Percentiles rank a stretch among this genome's conserved stretches.
These are phyloP conservation scores for Carterocephalus palaemon DNA, from an alignment of 2,888 invertebrate species.

Conservation along the genomic window DNA sequence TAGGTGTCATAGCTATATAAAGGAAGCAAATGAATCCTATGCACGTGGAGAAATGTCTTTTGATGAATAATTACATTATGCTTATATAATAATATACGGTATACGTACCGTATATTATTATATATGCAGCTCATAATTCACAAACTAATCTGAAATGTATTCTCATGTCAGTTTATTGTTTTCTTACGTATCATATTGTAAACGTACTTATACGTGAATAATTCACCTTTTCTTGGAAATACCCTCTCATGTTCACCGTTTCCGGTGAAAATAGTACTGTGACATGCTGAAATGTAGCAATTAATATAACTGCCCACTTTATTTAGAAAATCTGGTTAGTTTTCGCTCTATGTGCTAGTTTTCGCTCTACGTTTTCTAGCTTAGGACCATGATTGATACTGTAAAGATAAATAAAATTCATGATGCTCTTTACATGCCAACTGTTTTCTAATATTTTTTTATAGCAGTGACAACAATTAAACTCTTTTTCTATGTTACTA, in stretches of 20 bases:
- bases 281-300: conserved; percentile 14
- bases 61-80: too few species aligned
- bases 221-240: conserved; percentile 31
- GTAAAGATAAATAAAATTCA: too few species aligned
- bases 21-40: too few species aligned
- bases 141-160: conserved; percentile 5
- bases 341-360: background rate
- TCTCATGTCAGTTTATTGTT: conserved; percentile 2
- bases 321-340: conserved; percentile 5
- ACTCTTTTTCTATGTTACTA: too few species aligned
- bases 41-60: too few species aligned
- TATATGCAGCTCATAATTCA: too few species aligned
- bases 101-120: too few species aligned
- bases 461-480: too few species aligned
- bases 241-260: conserved; percentile 29
- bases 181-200: conserved; percentile 11
- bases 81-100: too few species aligned
- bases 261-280: conserved; percentile 21
- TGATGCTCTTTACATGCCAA: too few species aligned
- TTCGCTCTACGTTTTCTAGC: background rate
- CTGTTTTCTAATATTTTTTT: too few species aligned
- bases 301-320: conserved; percentile 15
- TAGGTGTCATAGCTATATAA: too few species aligned
- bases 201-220: conserved; percentile 15
- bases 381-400: background rate